phyloP scores from a whole-genome alignment of 2,113 vertebrate species.

The Chaenogobius annularis region DNA sequence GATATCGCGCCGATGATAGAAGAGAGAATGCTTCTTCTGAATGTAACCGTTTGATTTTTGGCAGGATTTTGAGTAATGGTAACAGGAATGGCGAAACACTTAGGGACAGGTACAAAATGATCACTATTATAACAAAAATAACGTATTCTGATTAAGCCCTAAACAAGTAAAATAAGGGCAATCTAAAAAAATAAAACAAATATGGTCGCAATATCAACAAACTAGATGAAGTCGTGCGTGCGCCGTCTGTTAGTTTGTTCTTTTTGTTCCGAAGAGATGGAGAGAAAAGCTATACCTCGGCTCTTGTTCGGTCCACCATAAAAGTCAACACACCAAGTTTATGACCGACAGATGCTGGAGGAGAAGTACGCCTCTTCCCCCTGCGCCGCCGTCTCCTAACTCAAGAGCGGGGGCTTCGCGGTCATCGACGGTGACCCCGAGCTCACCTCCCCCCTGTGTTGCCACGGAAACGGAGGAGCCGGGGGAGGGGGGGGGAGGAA shows the following conservation, averaged over 20 bases:
- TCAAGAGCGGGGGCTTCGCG: conserved; percentile 54
- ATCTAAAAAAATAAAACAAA: conserved; percentile 31
- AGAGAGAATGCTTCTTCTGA: too few relatives aligned
- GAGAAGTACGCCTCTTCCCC: conserved; percentile 45
- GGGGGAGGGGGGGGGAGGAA: conserved; percentile 73
- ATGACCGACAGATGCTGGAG: conserved; percentile 78
- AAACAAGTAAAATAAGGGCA: conserved; percentile 8
- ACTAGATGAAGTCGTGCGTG: conserved; percentile 46
- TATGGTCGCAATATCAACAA: conserved; percentile 56
- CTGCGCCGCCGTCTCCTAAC: conserved; percentile 34
- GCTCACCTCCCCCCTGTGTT: conserved; percentile 72
- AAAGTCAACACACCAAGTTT: conserved; percentile 74
- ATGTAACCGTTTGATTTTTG: too few relatives aligned
- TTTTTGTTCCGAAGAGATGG: conserved; percentile 56
- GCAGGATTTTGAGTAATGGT: too few relatives aligned
- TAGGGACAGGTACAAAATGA: too few relatives aligned
- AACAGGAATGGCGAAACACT: too few relatives aligned
- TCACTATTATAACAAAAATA: too few relatives aligned
- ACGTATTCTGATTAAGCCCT: background rate
- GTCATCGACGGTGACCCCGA: conserved; percentile 61
- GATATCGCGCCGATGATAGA: too few relatives aligned
- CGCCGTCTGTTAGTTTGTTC: conserved; percentile 56
- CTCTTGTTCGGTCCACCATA: conserved; percentile 73
- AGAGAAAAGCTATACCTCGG: conserved; percentile 44
- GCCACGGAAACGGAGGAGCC: conserved; percentile 66